Evolutionary conservation across 1,140 invertebrate genomes (phyloP), one percentile per base, ranked within the genome.

Genomic region (Lordiphosa clarofinis): DNA sequence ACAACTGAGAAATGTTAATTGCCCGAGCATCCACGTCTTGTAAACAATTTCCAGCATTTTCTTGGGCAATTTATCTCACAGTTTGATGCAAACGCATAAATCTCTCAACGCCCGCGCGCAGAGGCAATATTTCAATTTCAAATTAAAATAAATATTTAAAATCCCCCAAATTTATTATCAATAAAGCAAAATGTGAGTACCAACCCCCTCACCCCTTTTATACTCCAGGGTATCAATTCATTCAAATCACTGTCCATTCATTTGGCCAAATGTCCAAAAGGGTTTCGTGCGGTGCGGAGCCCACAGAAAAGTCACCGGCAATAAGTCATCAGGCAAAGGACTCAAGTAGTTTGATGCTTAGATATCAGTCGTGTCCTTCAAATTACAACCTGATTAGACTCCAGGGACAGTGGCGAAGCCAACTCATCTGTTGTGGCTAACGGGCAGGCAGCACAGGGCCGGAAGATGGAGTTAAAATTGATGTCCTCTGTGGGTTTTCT

Each of bases 31-130:
- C 31, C 13, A n/a, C 12, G 37, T 38, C 37, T 35, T 71, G 59
- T 82, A 75, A 82, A 82, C 72, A 72, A 49, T 81, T 55, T 10
- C 28, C 33, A 70, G 47, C 61, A 37, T 66, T 59, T 64, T 56
- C 7, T 62, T 52, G 37, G 60, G 63, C 68, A 73, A 88, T 88
- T 78, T 86, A 88, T 88, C 86, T 87, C 79, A 71, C 86, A 73
- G 86, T 86, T 87, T 87, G 73, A 87, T 70, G 75, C 79, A 88
- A 87, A 86, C 76, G 67, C 74, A 87, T 87, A 86, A 88, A 88
- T 87, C 86, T 68, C 54, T 88, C 86, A 82, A 57, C 86, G 37
- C 55, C 38, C 44, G 12, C 48, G 13, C 58, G 28, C 28, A 31
- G 79, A 70, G 40, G 44, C 67, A 58, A 86, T 79, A 82, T 75